These are phyloP conservation scores for Mustela nigripes DNA, from an alignment of 2,113 vertebrate genomes.

Conservation along the genomic window DNA sequence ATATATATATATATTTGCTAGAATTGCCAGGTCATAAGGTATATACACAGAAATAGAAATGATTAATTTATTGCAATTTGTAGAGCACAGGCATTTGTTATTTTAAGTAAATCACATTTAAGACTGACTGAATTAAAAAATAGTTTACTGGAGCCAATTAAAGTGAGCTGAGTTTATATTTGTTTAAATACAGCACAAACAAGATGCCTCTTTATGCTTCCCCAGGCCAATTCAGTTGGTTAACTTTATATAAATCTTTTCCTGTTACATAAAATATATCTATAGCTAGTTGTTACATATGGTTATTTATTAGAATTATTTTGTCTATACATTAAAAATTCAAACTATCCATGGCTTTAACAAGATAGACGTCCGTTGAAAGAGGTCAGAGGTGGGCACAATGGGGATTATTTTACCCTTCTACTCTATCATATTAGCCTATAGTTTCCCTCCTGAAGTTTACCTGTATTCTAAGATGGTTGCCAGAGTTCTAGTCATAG, in stretches of 20 bases:
- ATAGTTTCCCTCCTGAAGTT: background rate
- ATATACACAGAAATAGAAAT: background rate
- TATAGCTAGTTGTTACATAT: background rate
- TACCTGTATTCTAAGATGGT: background rate
- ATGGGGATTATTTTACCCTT: background rate
- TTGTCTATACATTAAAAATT: background rate
- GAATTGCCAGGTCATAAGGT: background rate
- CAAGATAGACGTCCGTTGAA: background rate
- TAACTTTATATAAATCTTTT: background rate
- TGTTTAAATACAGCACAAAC: conserved; percentile 30
- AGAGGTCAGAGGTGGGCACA: background rate
- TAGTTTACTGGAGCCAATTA: conserved; percentile 16
- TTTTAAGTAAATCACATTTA: conserved; percentile 37
- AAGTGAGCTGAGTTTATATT: conserved; percentile 1
- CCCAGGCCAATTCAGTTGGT: background rate
- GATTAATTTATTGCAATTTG: conserved; percentile 16
- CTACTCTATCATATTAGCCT: background rate
- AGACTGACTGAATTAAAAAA: conserved; percentile 31
- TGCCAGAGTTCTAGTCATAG: background rate
- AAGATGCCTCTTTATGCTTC: background rate
- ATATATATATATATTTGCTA: background rate
- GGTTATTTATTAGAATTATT: conserved; percentile 8
- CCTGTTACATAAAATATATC: background rate
- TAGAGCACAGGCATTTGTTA: background rate
- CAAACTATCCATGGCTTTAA: background rate